phyloP scores from a whole-genome alignment of 1,140 invertebrate species.

The Leptopilina clavipes region DNA sequence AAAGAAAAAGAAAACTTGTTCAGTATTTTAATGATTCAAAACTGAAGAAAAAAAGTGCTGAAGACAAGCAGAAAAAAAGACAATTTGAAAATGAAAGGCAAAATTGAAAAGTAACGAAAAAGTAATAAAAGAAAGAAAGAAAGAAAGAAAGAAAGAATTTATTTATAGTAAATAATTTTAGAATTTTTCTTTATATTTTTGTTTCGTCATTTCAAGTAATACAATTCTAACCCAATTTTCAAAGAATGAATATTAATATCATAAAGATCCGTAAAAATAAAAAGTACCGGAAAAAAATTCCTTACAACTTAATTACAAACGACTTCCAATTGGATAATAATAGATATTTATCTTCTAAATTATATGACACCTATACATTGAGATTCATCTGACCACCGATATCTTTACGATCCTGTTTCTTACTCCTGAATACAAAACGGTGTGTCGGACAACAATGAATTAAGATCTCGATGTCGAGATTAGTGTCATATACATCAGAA shows the following conservation, averaged over 20 bases:
- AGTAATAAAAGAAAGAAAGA: too few relatives aligned
- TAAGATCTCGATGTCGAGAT: slow-evolving; percentile 5
- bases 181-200: too few relatives aligned
- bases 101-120: too few relatives aligned
- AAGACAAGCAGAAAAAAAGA: slow-evolving; percentile 7
- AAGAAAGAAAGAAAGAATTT: too few relatives aligned
- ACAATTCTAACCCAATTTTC: too few relatives aligned
- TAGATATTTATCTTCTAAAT: slow-evolving; percentile 7
- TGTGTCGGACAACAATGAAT: not conserved
- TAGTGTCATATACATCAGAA: not conserved
- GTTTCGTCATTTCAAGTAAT: too few relatives aligned
- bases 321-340: slow-evolving; percentile 5
- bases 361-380: slow-evolving; percentile 2
- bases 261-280: not conserved
- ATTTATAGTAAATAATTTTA: too few relatives aligned
- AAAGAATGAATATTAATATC: too few relatives aligned
- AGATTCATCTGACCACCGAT: not conserved
- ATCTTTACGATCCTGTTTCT: slow-evolving; percentile 26
- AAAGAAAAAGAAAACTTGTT: slow-evolving; percentile 52
- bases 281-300: too few relatives aligned
- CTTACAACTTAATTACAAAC: not conserved
- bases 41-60: slow-evolving; percentile 26
- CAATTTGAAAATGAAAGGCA: not conserved
- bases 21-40: slow-evolving; percentile 49
- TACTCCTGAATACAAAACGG: slow-evolving; percentile 29